Evolutionary conservation across 2,113 vertebrate genomes (phyloP).

Genomic region (Festucalex cinctus): DNA sequence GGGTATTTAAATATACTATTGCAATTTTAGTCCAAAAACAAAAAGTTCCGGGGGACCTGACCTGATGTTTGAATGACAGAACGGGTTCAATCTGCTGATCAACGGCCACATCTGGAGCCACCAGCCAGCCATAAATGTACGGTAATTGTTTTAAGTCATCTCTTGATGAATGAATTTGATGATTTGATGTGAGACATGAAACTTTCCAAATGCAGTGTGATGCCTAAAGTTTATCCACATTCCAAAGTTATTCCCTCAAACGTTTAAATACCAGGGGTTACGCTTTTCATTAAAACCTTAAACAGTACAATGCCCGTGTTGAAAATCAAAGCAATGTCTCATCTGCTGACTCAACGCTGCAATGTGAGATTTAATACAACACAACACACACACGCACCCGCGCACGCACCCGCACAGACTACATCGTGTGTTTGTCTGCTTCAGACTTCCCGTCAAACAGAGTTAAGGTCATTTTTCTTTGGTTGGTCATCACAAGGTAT

Average conservation of each 20-base stretch:
- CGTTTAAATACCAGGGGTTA: background rate
- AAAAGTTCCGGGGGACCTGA: background rate
- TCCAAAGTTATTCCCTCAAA: background rate
- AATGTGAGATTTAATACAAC: conserved; percentile 61
- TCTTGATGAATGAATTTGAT: background rate
- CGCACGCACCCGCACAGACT: conserved; percentile 41
- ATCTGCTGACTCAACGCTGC: conserved; percentile 34
- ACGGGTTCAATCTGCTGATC: conserved; percentile 50
- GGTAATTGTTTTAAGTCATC: background rate
- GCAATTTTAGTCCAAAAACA: background rate
- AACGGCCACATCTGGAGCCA: conserved; percentile 26
- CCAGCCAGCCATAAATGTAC: conserved; percentile 26
- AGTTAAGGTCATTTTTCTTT: conserved; percentile 47
- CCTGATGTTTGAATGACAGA: conserved; percentile 56
- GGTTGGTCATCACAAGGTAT: conserved; percentile 56
- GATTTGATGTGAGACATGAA: background rate
- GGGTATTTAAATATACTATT: background rate
- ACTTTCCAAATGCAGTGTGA: background rate
- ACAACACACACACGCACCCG: conserved; percentile 23
- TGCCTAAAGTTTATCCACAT: background rate
- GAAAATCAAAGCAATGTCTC: conserved; percentile 5
- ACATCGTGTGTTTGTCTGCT: conserved; percentile 50
- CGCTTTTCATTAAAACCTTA: background rate
- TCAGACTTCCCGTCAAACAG: conserved; percentile 57
- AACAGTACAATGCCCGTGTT: conserved; percentile 1